A percentile compares a stretch with the other conserved stretches of the same genome.
Conservation (phyloP, 1,140 invertebrate genomes). For the Lasioglossum baleicum region DNA sequence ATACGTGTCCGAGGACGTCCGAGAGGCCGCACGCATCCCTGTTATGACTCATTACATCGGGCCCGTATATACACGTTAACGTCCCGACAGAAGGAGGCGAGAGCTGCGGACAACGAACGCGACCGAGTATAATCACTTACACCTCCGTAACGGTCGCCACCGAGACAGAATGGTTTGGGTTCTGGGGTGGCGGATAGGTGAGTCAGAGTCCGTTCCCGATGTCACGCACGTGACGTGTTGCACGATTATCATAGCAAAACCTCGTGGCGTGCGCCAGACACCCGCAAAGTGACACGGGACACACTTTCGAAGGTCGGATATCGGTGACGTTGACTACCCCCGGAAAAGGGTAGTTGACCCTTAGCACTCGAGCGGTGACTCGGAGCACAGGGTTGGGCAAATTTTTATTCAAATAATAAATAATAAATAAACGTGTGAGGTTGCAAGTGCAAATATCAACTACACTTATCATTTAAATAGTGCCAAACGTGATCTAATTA, state of each 20-base stretch:
- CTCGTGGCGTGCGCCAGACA: slow-evolving; percentile 30
- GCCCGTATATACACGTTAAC: slow-evolving; percentile 47
- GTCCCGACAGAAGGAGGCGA: slow-evolving; percentile 49
- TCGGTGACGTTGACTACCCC: neutral
- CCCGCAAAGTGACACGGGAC: slow-evolving; percentile 50
- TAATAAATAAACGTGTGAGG: no score
- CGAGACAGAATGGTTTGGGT: slow-evolving; percentile 4
- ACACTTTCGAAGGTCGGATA: slow-evolving; percentile 47
- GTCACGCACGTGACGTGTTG: slow-evolving; percentile 58
- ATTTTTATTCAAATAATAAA: no score
- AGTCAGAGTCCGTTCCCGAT: slow-evolving; percentile 49
- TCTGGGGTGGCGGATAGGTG: slow-evolving; percentile 27
- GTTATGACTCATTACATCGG: slow-evolving; percentile 55
- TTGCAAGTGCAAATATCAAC: no score
- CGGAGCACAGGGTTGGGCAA: no score
- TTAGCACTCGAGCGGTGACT: no score
- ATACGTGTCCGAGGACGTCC: slow-evolving; percentile 16
- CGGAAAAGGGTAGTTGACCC: no score
- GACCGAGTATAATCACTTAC: slow-evolving; percentile 54
- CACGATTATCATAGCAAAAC: slow-evolving; percentile 60
- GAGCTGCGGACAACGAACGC: slow-evolving; percentile 33
- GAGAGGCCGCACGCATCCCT: slow-evolving; percentile 34
- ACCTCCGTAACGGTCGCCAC: slow-evolving; percentile 29
- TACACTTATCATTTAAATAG: no score
- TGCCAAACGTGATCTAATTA: no score